Evolutionary conservation across 2,797 vertebrate species (phyloP).

Genomic region (Paedocypris micromegethes): DNA sequence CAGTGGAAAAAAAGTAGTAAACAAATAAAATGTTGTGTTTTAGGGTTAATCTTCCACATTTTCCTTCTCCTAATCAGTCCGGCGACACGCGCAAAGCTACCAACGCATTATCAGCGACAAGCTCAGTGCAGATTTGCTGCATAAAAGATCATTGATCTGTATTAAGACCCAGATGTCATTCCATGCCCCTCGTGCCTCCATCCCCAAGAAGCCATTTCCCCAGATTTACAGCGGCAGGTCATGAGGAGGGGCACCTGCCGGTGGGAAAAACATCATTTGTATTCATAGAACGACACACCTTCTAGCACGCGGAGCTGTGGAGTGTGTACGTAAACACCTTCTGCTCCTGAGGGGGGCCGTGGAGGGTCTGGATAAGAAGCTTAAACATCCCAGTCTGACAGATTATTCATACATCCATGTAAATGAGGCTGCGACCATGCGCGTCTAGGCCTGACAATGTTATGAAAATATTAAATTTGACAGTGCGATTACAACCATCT

Average conservation of each 20-base stretch:
- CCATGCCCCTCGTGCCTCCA: constrained; percentile 6
- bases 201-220: constrained; percentile 32
- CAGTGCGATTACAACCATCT: constrained; percentile 7
- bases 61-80: no score
- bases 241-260: constrained; percentile 36
- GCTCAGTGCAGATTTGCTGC: constrained; percentile 8
- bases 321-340: constrained; percentile 40
- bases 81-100: background rate
- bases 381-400: constrained; percentile 32
- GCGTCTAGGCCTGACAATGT: constrained; percentile 8
- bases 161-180: constrained; percentile 11
- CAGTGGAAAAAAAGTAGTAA: no score
- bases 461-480: constrained; percentile 14
- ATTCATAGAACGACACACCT: constrained; percentile 29
- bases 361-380: constrained; percentile 40
- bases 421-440: constrained; percentile 23
- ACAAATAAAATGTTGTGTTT: no score
- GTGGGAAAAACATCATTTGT: constrained; percentile 38
- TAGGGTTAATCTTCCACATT: no score
- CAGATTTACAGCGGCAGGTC: constrained; percentile 29
- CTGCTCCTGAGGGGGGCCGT: constrained; percentile 27
- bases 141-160: constrained; percentile 16
- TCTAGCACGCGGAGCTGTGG: constrained; percentile 21
- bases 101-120: background rate
- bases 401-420: constrained; percentile 37